Base-by-base conservation (phyloP, 2,797 vertebrate genomes). In the Mormyrops attenuatus region DNA sequence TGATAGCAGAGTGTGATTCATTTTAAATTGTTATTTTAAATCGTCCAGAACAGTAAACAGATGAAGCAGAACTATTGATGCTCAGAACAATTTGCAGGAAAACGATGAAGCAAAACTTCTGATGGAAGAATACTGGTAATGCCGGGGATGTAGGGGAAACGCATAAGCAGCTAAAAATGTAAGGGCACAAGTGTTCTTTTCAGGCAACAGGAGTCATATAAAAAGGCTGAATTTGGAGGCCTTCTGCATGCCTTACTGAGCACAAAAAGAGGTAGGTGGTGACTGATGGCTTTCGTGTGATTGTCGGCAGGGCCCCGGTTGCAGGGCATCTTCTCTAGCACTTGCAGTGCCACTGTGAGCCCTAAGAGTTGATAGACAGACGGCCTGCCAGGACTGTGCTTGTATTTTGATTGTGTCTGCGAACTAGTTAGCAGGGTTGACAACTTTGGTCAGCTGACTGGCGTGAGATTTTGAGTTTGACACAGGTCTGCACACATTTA, bases 161-260 rank as follows among this genome's bases (percentile, higher is more conserved):
- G 86, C 91, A 93, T 91, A 91, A 90, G 90, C 92, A 93, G 92
- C 92, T 73, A 60, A 57, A 60, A 38, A 26, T 8, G n/a, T 49
- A 89, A 88, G 90, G 85, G 73, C 92, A 89, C 91, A 86, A 93
- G 91, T 66, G 15, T 3, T 50, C 80, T 77, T 89, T 90, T 90
- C 92, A 92, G 90, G 89, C 89, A 84, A 11, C 26, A 53, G 73
- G 85, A 91, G 93, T 89, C 66, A 88, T 34, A 53, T 90, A 89
- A 57, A 91, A 57, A 85, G 90, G 90, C 17, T 20, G 26, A 77
- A 73, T 82, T n/a, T 50, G 86, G 49, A 73, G 88, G 85, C 66
- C 84, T 22, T 85, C 87, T 55, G 85, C 88, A 88, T 91, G 87
- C 5, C 30, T 85, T 90, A 91, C 88, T 86, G 85, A 52, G 89